Percentiles rank a stretch among this genome's conserved stretches.
These are phyloP conservation scores for Gnathochromis pfefferi DNA, from an alignment of 2,113 vertebrate species.

Conservation along the genomic window DNA sequence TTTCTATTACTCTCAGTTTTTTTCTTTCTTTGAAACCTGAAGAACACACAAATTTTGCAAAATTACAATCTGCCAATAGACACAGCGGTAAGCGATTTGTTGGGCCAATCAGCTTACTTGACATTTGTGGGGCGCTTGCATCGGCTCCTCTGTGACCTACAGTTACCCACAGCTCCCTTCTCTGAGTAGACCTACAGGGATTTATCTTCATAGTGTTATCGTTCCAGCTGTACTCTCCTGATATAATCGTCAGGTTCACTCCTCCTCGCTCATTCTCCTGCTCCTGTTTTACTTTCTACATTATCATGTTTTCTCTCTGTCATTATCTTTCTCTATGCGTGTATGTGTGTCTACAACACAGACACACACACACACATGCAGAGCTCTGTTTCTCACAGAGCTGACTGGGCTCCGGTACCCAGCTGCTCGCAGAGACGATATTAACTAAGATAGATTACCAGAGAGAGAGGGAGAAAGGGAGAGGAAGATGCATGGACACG, in stretches of 20 bases:
- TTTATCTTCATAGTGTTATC: background rate
- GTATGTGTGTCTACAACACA: background rate
- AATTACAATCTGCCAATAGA: background rate
- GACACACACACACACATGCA: background rate
- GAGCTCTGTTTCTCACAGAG: conserved; percentile 46
- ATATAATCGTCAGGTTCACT: background rate
- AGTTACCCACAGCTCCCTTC: background rate
- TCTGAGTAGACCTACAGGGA: background rate
- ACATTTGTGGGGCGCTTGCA: background rate
- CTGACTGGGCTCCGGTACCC: conserved; percentile 66
- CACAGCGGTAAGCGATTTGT: background rate
- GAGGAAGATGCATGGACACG: background rate
- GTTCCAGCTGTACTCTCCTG: background rate
- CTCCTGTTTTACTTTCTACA: conserved; percentile 3
- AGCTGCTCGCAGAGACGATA: conserved; percentile 73
- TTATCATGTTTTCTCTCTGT: background rate
- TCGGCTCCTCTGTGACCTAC: background rate
- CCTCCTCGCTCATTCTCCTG: background rate
- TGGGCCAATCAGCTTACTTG: background rate
- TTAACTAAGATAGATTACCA: conserved; percentile 76
- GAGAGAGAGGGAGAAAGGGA: background rate
- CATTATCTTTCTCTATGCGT: background rate
- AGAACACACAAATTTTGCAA: background rate
- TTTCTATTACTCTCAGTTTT: background rate
- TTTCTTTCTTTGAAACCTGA: background rate